phyloP scores from a whole-genome alignment of 2,113 vertebrate species.

The Oncorhynchus keta region DNA sequence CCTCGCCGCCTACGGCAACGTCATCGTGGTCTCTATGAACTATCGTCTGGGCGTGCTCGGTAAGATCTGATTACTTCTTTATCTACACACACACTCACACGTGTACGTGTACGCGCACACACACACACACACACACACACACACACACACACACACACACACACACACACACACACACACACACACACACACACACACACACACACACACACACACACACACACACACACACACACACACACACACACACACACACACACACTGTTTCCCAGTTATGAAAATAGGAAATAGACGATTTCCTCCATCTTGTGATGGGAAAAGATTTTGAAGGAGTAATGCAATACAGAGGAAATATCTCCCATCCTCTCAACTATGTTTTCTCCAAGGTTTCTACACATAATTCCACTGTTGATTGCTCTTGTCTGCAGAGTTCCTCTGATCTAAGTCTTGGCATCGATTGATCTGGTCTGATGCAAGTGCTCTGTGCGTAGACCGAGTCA shows the following conservation, averaged over 20 bases:
- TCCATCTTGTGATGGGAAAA: too few relatives aligned
- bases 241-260: too few relatives aligned
- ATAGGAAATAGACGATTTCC: too few relatives aligned
- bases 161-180: background rate
- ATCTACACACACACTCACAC: background rate
- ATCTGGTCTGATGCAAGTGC: background rate
- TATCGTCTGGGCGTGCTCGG: constrained; percentile 92
- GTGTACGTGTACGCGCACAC: too few relatives aligned
- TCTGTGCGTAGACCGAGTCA: background rate
- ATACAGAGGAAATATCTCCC: background rate
- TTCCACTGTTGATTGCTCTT: constrained; percentile 8
- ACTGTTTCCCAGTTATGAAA: too few relatives aligned
- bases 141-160: background rate
- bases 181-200: background rate
- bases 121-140: too few relatives aligned
- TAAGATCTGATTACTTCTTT: constrained; percentile 51
- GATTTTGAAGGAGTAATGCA: too few relatives aligned
- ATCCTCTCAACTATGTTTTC: background rate
- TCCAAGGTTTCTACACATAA: background rate
- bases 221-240: too few relatives aligned
- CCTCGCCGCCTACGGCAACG: constrained; percentile 89
- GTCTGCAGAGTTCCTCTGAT: background rate
- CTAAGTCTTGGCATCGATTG: background rate
- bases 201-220: background rate
- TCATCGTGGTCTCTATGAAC: constrained; percentile 93